phyloP scores from a whole-genome alignment of 2,113 vertebrate genomes.

The Phylloscopus trochilus region DNA sequence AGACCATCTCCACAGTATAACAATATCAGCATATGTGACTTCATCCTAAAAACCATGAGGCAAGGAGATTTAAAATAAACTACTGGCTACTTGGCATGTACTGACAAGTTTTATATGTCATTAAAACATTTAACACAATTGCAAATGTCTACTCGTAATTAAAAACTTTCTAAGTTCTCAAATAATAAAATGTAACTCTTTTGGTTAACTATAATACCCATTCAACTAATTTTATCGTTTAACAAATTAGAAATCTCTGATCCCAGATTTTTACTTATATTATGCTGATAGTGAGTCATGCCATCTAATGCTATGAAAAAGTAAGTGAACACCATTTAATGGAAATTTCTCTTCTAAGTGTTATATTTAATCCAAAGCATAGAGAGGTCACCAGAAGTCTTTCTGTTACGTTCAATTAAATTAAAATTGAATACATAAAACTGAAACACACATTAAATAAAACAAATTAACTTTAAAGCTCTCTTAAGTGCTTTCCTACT shows the following conservation, averaged over 20 bases:
- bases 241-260: not conserved
- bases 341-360: not conserved
- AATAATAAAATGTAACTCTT: not conserved
- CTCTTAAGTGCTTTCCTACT: not conserved
- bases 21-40: not conserved
- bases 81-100: not conserved
- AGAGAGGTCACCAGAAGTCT: not conserved
- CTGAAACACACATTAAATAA: not conserved
- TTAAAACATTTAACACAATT: slow-evolving; percentile 18
- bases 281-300: not conserved
- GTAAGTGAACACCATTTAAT: not conserved
- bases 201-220: not conserved
- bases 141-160: not conserved
- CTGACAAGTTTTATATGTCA: not conserved
- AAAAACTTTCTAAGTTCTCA: not conserved
- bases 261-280: not conserved
- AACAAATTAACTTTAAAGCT: not conserved
- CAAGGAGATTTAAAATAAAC: not conserved
- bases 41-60: not conserved
- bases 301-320: not conserved
- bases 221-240: slow-evolving; percentile 5
- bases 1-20: not conserved
- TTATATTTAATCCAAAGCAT: not conserved
- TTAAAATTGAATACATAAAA: not conserved
- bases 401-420: not conserved